Base-by-base conservation (phyloP, 2,113 vertebrate genomes). In the Halcyon senegalensis region DNA sequence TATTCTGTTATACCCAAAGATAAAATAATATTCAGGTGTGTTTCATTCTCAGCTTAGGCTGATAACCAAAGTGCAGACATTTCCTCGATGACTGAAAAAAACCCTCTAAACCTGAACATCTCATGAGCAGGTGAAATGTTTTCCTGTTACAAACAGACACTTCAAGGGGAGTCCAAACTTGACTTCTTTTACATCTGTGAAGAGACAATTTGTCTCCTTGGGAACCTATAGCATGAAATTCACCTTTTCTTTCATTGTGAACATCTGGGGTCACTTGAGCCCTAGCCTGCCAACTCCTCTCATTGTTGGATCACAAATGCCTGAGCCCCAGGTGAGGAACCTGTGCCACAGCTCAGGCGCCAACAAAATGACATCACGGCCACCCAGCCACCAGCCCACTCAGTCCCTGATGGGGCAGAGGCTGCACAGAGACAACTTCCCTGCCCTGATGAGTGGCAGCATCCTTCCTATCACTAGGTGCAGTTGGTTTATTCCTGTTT, bases 301-400 rank as follows among this genome's bases (percentile, higher is more conserved):
- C 16, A 7, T 20, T 68, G n/a, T 11, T 8, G 33, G 14, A 9
- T 70, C 83, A 37, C 31, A 23, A 30, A 6, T 0, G 0, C 50
- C 44, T 31, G 62, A 84, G 50, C 5, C 69, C 20, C 44, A 60
- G n/a, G 25, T 51, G 44, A 58, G 24, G 21, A 41, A 3, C 28
- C 13, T 3, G 0, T 0, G 25, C 23, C 46, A 37, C 53, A 44
- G 10, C 20, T 69, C 31, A 31, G 18, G 31, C 31, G 30, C 31
- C 79, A 90, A n/a, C 3, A 3, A 53, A 91, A 51, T 6, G 30
- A 12, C 39, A 15, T 10, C 2, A 1, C 53, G 79, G 69, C 41
- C 3, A 1, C 16, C 56, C 67, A 70, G 10, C 31, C 3, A 0
- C 39, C 56, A 23, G 3, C 0, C 1, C 2, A 0, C 8, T 43